A percentile compares a stretch with the other conserved stretches of the same genome.
phyloP scores from a whole-genome alignment of 2,888 invertebrate genomes.

The Malthinus flaveolus region DNA sequence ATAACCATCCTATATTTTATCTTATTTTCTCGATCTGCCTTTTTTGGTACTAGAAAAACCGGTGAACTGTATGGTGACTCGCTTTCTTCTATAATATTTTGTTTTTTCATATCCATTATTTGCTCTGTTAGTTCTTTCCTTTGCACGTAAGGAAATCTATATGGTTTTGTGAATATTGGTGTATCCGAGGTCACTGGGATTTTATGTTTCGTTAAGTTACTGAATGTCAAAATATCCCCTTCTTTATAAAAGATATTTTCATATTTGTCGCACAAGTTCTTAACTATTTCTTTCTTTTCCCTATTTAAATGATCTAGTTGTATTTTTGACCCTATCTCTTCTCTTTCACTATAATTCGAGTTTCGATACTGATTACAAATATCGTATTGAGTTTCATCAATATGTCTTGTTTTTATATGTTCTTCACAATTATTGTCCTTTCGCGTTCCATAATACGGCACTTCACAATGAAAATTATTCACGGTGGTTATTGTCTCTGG shows the following conservation, averaged over 20 bases:
- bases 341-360: too few relatives aligned
- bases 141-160: constrained; percentile 25
- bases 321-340: too few relatives aligned
- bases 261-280: constrained; percentile 1
- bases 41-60: not conserved
- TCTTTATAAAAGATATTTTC: constrained; percentile 26
- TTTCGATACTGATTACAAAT: too few relatives aligned
- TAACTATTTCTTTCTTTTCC: not conserved
- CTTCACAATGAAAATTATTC: not conserved
- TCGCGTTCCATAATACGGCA: not conserved
- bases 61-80: not conserved
- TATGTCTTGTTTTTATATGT: too few relatives aligned
- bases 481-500: not conserved
- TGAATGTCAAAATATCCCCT: constrained; percentile 25
- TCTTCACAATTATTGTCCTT: not conserved
- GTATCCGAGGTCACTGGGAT: constrained; percentile 1
- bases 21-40: not conserved
- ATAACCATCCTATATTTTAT: not conserved
- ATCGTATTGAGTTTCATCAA: too few relatives aligned
- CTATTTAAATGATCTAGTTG: not conserved
- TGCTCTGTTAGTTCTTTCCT: too few relatives aligned
- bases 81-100: too few relatives aligned
- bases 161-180: constrained; percentile 20
- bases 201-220: constrained; percentile 35
- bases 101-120: too few relatives aligned